Conservation (phyloP, 2,113 vertebrate species). For the Ailuropoda melanoleuca region DNA sequence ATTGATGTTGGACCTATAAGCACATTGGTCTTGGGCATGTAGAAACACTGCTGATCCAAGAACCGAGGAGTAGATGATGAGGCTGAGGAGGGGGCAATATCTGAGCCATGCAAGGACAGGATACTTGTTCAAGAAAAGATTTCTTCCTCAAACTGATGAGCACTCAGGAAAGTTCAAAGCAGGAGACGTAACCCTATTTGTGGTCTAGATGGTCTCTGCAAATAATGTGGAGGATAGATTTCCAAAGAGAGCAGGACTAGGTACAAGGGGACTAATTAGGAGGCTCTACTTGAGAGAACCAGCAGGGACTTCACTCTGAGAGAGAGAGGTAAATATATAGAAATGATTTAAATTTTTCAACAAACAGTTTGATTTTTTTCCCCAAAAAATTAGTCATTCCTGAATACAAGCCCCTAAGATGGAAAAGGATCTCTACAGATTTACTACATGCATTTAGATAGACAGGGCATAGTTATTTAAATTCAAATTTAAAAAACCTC, state of each 20-base stretch:
- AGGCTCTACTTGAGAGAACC: background rate
- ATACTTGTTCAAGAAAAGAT: background rate
- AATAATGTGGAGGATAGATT: background rate
- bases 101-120: background rate
- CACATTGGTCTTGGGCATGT: background rate
- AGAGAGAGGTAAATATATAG: background rate
- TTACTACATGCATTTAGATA: background rate
- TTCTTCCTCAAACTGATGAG: background rate
- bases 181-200: background rate
- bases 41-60: background rate
- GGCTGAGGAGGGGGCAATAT: background rate
- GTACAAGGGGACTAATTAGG: background rate
- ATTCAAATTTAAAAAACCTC: background rate
- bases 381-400: background rate
- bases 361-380: background rate
- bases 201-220: background rate
- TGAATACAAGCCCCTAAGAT: background rate
- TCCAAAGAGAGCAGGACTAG: background rate
- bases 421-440: background rate
- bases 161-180: background rate
- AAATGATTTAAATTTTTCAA: constrained; percentile 48
- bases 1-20: background rate
- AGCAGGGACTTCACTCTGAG: background rate
- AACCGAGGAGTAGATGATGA: background rate
- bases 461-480: background rate